Base-by-base conservation (phyloP, 1,140 invertebrate genomes). In the Apis dorsata region DNA sequence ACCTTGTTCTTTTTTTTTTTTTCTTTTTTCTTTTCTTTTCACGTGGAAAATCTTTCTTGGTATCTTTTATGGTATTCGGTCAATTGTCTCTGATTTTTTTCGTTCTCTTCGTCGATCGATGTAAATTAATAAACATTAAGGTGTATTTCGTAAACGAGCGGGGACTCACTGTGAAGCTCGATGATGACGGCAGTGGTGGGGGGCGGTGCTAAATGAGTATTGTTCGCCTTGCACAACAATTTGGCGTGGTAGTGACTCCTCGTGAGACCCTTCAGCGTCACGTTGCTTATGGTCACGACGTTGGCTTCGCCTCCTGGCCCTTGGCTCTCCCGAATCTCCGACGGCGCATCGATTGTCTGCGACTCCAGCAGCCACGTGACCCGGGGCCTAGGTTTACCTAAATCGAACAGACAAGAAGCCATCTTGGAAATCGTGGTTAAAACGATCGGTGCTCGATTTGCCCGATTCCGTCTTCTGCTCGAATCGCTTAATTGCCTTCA, bases 101-200 rank as follows among this genome's bases (percentile, higher is more conserved):
- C 34, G 2, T 34, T 28, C 28, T 34, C 3, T 2, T 24, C 24
- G 24, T 24, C 24, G 24, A 24, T 24, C 24, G 24, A 24, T 24
- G 28, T 34, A 34, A 34, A 34, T 34, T 34, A 4, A 34, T 34
- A 34, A 24, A 24, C 24, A 24, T 24, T 24, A 24, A 34, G 2
- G 28, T 2, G 2, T 28, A 28, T 28, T 28, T 28, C 28, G 2
- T 28, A 34, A 34, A 34, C 34, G 34, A 2, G 34, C 34, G 34
- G 24, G 24, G 4, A 95, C 96, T 96, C 91, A 96, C 96, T 92
- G 89, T 96, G 95, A 75, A 96, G 93, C 86, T 96, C 95, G 55
- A 96, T 94, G 79, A 94, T 92, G 85, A 96, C 95, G 24, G 93
- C 93, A 53, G 95, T 95, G 60, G 92, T 94, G 12, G 94, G 90